Base-by-base conservation (phyloP, 2,888 invertebrate species). In the Asteroscopus sphinx region DNA sequence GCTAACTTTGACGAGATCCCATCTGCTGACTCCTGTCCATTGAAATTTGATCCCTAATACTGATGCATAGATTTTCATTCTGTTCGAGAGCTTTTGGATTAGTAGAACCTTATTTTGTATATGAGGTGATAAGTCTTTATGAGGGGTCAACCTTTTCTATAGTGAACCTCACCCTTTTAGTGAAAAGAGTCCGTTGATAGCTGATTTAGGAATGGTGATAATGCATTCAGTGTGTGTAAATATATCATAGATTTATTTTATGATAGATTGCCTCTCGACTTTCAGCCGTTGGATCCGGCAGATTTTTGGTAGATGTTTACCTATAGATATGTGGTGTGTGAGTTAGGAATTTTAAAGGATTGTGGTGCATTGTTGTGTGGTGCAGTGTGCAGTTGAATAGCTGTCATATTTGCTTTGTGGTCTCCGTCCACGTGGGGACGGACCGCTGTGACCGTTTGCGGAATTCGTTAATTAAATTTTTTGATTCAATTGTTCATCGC, bases 121-220 rank as follows among this genome's bases (percentile, higher is more conserved):
- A 93, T 92, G 93, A 93, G 91, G 94, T 93, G 94, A 94, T 94
- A 94, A 93, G 94, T 94, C 94, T 93, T 93, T 94, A 94, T 93
- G 94, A 94, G 92, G 94, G 94, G 94, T 94, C 94, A 94, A 93
- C 94, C 94, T 93, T 94, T 94, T 93, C 93, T 92, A 92, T 93
- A 88, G 92, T 89, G 88, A 83, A 85, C 87, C 86, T 92, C 90
- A 93, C 94, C 94, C 94, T 94, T 94, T 94, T 92, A 94, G 94
- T 94, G 94, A 94, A 94, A 94, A 93, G 94, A 93, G 93, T 92
- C 86, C 87, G 93, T 92, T 94, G 94, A 94, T 93, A 92, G 94
- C 93, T 94, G 94, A 94, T 94, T 92, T 93, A 94, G 89, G 91
- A 93, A 92, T 88, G 69, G 90, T 87, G 94, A 94, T 94, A 94